A percentile compares a stretch with the other conserved stretches of the same genome.
These are phyloP conservation scores for Festucalex cinctus DNA, from an alignment of 2,113 vertebrate genomes.

Conservation along the genomic window DNA sequence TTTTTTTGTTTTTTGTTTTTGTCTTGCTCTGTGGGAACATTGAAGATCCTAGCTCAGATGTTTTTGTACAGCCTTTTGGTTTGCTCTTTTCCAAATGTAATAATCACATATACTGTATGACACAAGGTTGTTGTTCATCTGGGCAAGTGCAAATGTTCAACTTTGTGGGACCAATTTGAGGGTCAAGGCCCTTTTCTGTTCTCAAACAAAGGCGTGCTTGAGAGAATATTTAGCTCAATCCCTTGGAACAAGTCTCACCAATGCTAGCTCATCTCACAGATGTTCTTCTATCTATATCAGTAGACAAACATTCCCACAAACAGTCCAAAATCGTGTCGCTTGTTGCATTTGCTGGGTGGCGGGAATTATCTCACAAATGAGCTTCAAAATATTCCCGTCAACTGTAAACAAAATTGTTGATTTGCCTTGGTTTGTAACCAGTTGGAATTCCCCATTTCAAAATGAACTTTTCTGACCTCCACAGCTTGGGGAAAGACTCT, in stretches of 20 bases:
- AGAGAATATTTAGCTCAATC: neutral
- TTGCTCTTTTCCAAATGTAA: neutral
- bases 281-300: neutral
- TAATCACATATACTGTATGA: neutral
- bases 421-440: slow-evolving; percentile 1
- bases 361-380: neutral
- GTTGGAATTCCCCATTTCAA: neutral
- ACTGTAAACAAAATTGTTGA: neutral
- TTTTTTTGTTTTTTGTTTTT: slow-evolving; percentile 10
- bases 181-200: neutral
- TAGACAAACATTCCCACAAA: neutral
- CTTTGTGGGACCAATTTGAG: neutral
- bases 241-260: neutral
- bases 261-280: neutral
- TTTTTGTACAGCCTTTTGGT: neutral
- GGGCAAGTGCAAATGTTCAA: neutral
- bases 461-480: neutral
- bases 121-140: neutral
- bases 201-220: neutral
- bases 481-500: neutral
- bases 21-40: neutral
- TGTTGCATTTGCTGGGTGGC: neutral
- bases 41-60: neutral
- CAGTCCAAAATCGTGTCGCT: neutral
- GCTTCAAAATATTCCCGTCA: neutral